Base-by-base conservation (phyloP, 2,113 vertebrate species). In the Fulmarus glacialis region DNA sequence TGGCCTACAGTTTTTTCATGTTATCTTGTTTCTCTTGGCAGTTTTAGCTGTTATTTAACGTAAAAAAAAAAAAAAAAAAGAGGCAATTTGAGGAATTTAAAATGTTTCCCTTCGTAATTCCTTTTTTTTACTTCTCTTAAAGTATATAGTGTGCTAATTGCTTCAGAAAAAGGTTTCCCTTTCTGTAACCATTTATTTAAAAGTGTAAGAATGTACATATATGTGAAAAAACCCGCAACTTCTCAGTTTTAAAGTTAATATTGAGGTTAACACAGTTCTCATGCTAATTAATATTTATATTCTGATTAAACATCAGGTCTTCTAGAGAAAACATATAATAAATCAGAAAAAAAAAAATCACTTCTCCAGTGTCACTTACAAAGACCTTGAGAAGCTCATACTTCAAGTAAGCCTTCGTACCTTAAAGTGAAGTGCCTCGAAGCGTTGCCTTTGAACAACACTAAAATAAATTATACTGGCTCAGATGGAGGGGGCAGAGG, bases 1-100 rank as follows among this genome's bases (percentile, higher is more conserved):
- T 98, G 99, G 99, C 94, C 94, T 9, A 67, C 43, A 32, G 85
- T 82, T 97, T 95, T 96, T 94, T 95, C 93, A 93, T 45, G 82
- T 66, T 90, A 48, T 3, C 60, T 63, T 77, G 36, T 42, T 90
- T 95, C 93, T 95, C 86, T 62, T 21, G 74, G 82, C 43, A 45
- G 56, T 82, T 32, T 53, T 32, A 90, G 59, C 43, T 56, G 30
- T 24, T 70, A 88, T 72, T 83, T 72, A 91, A 83, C 40, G 21
- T 59, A 40, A 23, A 45, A 52, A 50, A 50, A 43, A 24, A 70
- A 73, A 42, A 29, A 45, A 45, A 18, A 45, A 45, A 45, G 18
- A 52, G 8, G 38, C 34, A 71, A 58, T 66, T 71, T 38, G 71
- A 67, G 75, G 86, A 78, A 89, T 74, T 81, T 77, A 93, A 93